phyloP scores from a whole-genome alignment of 2,797 vertebrate species.

The Enteromius unitaeniatus region DNA sequence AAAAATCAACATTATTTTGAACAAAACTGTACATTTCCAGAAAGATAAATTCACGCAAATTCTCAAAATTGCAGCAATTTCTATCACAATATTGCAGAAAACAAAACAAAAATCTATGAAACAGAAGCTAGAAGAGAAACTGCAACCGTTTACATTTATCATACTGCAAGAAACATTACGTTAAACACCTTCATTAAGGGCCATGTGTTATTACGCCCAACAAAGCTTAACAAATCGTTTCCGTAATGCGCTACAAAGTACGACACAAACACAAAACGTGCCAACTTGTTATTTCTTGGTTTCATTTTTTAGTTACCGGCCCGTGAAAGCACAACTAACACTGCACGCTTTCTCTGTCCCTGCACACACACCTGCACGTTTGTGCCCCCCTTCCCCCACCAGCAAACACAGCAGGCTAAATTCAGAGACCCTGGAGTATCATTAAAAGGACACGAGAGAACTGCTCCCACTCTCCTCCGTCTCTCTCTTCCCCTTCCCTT shows the following conservation, averaged over 20 bases:
- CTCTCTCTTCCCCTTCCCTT: conserved; percentile 41
- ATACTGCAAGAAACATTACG: neutral
- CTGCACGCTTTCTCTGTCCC: conserved; percentile 42
- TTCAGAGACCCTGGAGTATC: conserved; percentile 62
- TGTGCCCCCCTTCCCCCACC: neutral
- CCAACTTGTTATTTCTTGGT: conserved; percentile 60
- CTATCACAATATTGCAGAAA: neutral
- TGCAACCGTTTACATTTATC: too few species aligned
- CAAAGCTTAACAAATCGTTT: neutral
- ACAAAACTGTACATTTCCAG: neutral
- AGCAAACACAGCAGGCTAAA: conserved; percentile 56
- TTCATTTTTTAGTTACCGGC: conserved; percentile 58
- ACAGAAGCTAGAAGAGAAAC: neutral
- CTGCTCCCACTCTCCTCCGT: conserved; percentile 49
- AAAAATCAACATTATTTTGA: neutral
- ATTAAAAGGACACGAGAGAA: conserved; percentile 62
- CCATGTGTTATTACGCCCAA: neutral
- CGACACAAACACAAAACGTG: conserved; percentile 50
- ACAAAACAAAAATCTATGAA: neutral
- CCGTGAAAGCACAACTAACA: conserved; percentile 44
- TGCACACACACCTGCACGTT: conserved; percentile 26
- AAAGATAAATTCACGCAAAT: neutral
- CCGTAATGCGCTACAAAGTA: neutral
- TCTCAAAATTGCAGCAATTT: neutral
- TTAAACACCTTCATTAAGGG: conserved; percentile 1